Evolutionary conservation across 2,113 vertebrate genomes (phyloP), one percentile per base, ranked within the genome.

Genomic region (Emydura subglobosa): DNA sequence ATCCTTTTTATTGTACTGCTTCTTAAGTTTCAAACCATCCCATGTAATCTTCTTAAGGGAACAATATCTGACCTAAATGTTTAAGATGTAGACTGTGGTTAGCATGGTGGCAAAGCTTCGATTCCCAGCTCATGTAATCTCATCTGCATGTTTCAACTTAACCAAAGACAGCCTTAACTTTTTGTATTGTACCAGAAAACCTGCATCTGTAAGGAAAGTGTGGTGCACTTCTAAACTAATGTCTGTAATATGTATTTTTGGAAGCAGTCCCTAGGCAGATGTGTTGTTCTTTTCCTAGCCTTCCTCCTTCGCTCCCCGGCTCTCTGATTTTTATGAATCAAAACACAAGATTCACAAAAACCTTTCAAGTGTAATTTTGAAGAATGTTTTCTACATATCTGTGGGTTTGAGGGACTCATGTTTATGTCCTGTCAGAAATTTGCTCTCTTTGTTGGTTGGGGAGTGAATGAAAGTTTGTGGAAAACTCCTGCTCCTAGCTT

Each of bases 271-370:
- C 85, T 83, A 17, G 74, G n/a, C 79, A 89, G 65, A 29, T 54
- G 24, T 21, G 3, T 55, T 74, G 5, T 68, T 90, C 55, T 79
- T 95, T 89, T 65, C n/a, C 54, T 57, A 0, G 0, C n/a, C 82
- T 8, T 54, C 27, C 87, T 91, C 42, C 42, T 22, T 68, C 2
- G 14, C 50, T 16, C 27, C 54, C 61, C 11, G 9, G 0, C 74
- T 93, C 79, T 51, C 80, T n/a, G 54, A 79, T 57, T 89, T 72
- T 19, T 27, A 65, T 13, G 49, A 92, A 82, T 86, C 44, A 79
- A 88, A 94, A 61, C 83, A 91, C 79, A 14, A 80, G 85, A 68
- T 85, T 94, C 90, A 54, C 86, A 93, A 39, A 96, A 87, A 79
- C 82, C 49, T 86, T 44, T 22, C 4, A 47, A n/a, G 74, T 83